Base-by-base conservation (phyloP, 2,113 vertebrate species). In the Ornithorhynchus anatinus region DNA sequence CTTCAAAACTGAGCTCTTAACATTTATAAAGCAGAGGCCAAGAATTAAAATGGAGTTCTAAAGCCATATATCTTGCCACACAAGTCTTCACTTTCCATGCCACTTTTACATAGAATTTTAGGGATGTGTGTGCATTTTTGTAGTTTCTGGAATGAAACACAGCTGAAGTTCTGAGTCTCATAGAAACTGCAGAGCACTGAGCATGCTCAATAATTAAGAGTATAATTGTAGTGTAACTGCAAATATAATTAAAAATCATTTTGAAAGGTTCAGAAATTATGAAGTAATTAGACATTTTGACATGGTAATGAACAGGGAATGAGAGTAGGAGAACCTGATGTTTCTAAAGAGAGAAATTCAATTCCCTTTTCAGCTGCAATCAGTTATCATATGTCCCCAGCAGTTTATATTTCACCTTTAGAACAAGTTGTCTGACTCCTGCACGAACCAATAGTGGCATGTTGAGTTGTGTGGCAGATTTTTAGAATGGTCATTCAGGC, bases 161-260 rank as follows among this genome's bases (percentile, higher is more conserved):
- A 11, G 42, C 31, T 76, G 58, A 60, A 60, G 39, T 35, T 6
- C 9, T 75, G 51, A 59, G 35, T 45, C 6, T 58, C 67, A 59
- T 59, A 43, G 31, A 75, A 36, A 44, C 43, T 38, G 25, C 75
- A 39, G 44, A 45, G 29, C 69, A 58, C 65, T 63, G 75, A 85
- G 27, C 16, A 1, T 70, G 62, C 72, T 88, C 85, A 81, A 84
- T 89, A 84, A 89, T 87, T 87, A 85, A 87, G 60, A 13, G 32
- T 63, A 11, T 87, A 77, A 90, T 91, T 89, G 86, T 72, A 71
- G 43, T 70, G 8, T 77, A 82, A 72, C 53, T 80, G 56, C 59
- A 82, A 80, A 62, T 87, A 61, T 79, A 89, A 90, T 92, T 89
- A 88, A 81, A 87, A 81, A 81, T 87, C 76, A 81, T 86, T 80